These are phyloP conservation scores for Ctenopoma multispine DNA, from an alignment of 2,797 vertebrate genomes.

Conservation along the genomic window DNA sequence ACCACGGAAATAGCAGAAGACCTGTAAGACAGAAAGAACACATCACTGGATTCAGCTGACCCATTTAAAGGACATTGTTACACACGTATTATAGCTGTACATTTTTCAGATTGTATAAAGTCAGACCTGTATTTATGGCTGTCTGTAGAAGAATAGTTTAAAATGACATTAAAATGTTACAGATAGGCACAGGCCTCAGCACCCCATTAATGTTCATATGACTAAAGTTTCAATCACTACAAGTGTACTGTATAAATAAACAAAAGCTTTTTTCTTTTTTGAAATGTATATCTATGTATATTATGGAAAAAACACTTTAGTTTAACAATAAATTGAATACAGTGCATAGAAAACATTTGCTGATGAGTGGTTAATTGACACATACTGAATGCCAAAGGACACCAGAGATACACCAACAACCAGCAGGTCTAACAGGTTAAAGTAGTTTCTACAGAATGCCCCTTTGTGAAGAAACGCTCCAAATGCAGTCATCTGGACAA, in stretches of 20 bases:
- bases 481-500: slow-evolving; percentile 94
- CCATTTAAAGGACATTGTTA: not conserved
- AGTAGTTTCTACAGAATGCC: slow-evolving; percentile 98
- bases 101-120: too few species aligned
- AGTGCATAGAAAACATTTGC: not conserved
- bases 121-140: too few species aligned
- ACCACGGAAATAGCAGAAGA: slow-evolving; percentile 98
- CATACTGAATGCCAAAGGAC: slow-evolving; percentile 98
- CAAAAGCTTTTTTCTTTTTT: too few species aligned
- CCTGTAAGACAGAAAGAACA: slow-evolving; percentile 56
- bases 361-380: slow-evolving; percentile 49
- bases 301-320: too few species aligned
- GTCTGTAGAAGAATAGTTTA: too few species aligned
- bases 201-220: too few species aligned
- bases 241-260: too few species aligned
- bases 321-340: too few species aligned
- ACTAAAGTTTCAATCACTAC: too few species aligned
- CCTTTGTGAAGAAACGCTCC: slow-evolving; percentile 99
- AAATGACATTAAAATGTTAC: too few species aligned
- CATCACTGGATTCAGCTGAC: not conserved
- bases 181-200: too few species aligned
- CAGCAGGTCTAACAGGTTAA: slow-evolving; percentile 97
- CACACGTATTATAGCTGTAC: not conserved
- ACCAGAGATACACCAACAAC: slow-evolving; percentile 98
- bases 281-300: too few species aligned